Base-by-base conservation (phyloP, 2,113 vertebrate species). In the Lasiurus cinereus region DNA sequence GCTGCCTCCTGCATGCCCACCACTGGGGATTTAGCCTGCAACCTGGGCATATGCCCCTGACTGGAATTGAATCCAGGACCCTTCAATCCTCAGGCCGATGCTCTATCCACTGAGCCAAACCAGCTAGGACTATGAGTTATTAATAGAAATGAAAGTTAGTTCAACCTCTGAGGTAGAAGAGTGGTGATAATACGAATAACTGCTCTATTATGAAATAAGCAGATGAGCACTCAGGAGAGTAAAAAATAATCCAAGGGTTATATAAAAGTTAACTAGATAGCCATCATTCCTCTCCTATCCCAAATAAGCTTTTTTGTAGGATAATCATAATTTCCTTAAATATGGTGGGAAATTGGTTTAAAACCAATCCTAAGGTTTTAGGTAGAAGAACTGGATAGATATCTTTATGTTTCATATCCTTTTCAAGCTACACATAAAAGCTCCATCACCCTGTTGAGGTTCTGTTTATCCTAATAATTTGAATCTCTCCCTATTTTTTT, bases 401-500 rank as follows among this genome's bases (percentile, higher is more conserved):
- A 5, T 69, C 14, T 67, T 90, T 90, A 50, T n/a, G 18, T 69
- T 76, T 29, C 12, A 39, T 69, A 74, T 62, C 21, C 16, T 85
- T 87, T 93, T 66, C 33, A 77, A 85, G 7, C 14, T 33, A 31
- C 2, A 46, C 18, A 21, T 43, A 54, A 48, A 78, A 67, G 7
- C 8, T 31, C 50, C 3, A 62, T 29, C 24, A 50, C 10, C 10
- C 6, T 9, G 48, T 79, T 66, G 6, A 64, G 8, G 2, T 80
- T 76, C 29, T 80, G 8, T 7, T 78, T 67, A 43, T 11, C 1
- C 76, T 84, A 33, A 7, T 66, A 15, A 67, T 67, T 56, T 80
- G 95, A 83, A 56, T 59, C n/a, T 79, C 83, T 84, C 21, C 19
- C 74, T 83, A 70, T n/a, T 74, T 22, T 90, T 84, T 83, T 87